A percentile compares a stretch with the other conserved stretches of the same genome.
Conservation (phyloP, 2,888 invertebrate species). For the Hoplodrina ambigua region DNA sequence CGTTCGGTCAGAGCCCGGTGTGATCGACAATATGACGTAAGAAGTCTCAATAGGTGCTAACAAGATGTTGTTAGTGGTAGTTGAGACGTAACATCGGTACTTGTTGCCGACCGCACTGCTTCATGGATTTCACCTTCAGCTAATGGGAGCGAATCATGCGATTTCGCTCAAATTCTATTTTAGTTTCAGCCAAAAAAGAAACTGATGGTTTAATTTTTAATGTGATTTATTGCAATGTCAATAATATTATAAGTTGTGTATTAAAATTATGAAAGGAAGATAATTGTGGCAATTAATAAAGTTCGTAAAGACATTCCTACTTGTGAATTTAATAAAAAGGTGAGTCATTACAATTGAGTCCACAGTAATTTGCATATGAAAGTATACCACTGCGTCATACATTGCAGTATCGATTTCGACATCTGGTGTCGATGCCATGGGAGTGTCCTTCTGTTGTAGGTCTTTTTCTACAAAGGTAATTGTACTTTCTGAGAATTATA, state of each 20-base stretch:
- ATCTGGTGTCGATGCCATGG: constrained; percentile 72
- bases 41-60: constrained; percentile 82
- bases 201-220: constrained; percentile 20
- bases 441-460: constrained; percentile 69
- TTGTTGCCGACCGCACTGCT: constrained; percentile 70
- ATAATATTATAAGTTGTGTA: not conserved
- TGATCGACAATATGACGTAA: constrained; percentile 80
- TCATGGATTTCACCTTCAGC: constrained; percentile 80
- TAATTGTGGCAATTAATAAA: constrained; percentile 29
- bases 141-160: constrained; percentile 76
- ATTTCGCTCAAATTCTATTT: constrained; percentile 71
- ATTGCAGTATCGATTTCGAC: constrained; percentile 66
- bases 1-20: constrained; percentile 71
- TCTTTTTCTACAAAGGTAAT: constrained; percentile 63
- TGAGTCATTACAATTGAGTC: constrained; percentile 55
- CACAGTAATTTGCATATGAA: constrained; percentile 74
- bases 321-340: constrained; percentile 8
- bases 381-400: constrained; percentile 72
- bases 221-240: constrained; percentile 18
- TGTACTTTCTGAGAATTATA: constrained; percentile 8
- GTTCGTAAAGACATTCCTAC: constrained; percentile 8
- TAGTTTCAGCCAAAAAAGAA: constrained; percentile 66
- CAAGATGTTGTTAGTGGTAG: constrained; percentile 78
- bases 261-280: not conserved
- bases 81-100: constrained; percentile 63